These are phyloP conservation scores for Crocuta crocuta DNA, from an alignment of 2,113 vertebrate species.

Conservation along the genomic window DNA sequence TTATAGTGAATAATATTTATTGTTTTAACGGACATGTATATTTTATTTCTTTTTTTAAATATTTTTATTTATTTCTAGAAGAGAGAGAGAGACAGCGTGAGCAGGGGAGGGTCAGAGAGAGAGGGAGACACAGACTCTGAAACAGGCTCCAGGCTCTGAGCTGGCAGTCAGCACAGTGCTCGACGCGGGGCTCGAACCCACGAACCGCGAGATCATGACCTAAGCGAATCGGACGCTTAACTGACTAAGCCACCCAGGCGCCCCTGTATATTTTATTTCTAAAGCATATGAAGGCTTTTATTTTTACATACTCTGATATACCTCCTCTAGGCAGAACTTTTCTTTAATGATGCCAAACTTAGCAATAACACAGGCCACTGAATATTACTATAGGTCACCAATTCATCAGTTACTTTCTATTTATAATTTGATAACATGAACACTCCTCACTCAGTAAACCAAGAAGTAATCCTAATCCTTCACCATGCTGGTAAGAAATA, in stretches of 20 bases:
- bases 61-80: too few relatives aligned
- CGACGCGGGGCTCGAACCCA: too few relatives aligned
- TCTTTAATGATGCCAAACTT: neutral
- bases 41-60: neutral
- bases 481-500: neutral
- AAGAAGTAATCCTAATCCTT: neutral
- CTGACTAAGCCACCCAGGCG: too few relatives aligned
- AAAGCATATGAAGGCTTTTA: neutral
- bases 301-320: neutral
- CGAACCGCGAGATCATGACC: too few relatives aligned
- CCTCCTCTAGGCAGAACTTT: neutral
- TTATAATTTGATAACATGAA: neutral
- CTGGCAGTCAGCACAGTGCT: too few relatives aligned
- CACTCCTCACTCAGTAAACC: neutral
- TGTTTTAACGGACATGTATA: neutral
- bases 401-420: neutral
- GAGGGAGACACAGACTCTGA: too few relatives aligned
- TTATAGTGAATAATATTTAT: slow-evolving; percentile 4
- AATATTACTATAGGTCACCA: neutral
- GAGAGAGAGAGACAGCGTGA: too few relatives aligned
- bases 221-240: too few relatives aligned
- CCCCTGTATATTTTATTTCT: neutral
- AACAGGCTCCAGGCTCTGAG: too few relatives aligned
- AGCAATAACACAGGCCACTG: neutral
- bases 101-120: too few relatives aligned